A percentile compares a stretch with the other conserved stretches of the same genome.
These are phyloP conservation scores for Triplophysa tibetana DNA, from an alignment of 2,113 vertebrate species.

Conservation along the genomic window DNA sequence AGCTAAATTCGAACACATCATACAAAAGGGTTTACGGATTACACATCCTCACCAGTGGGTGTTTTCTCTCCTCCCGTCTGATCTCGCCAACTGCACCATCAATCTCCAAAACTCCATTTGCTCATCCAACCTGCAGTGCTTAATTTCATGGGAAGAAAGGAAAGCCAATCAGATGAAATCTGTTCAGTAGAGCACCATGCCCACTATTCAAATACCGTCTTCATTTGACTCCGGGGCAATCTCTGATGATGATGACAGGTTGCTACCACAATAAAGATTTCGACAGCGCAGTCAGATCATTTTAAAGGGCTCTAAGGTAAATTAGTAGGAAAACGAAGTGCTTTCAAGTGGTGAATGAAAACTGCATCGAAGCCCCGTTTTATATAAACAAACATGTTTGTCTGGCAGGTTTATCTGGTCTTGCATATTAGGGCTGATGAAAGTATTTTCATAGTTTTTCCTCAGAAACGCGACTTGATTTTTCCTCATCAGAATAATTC, in stretches of 20 bases:
- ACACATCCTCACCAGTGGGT: slow-evolving; percentile 21
- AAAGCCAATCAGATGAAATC: slow-evolving; percentile 43
- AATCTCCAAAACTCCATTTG: slow-evolving; percentile 46
- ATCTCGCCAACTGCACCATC: slow-evolving; percentile 23
- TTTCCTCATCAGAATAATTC: slow-evolving; percentile 57
- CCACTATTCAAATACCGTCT: slow-evolving; percentile 57
- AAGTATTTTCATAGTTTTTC: slow-evolving; percentile 66
- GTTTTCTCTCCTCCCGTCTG: slow-evolving; percentile 25
- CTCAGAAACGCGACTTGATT: slow-evolving; percentile 57
- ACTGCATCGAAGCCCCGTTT: slow-evolving; percentile 68
- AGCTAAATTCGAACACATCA: slow-evolving; percentile 19
- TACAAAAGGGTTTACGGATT: slow-evolving; percentile 21
- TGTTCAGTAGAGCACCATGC: slow-evolving; percentile 53
- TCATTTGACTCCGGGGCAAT: slow-evolving; percentile 64
- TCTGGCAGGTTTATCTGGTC: slow-evolving; percentile 32
- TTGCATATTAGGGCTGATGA: slow-evolving; percentile 50
- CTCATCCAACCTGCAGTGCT: slow-evolving; percentile 54
- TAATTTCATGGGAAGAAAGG: slow-evolving; percentile 48
- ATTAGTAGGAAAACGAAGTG: slow-evolving; percentile 72
- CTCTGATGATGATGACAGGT: slow-evolving; percentile 73
- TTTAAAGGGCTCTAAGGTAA: slow-evolving; percentile 70
- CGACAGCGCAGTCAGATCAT: slow-evolving; percentile 70
- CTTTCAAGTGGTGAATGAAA: slow-evolving; percentile 81
- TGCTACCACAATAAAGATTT: slow-evolving; percentile 66
- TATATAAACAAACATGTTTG: slow-evolving; percentile 71